Base-by-base conservation (phyloP, 2,888 invertebrate species). In the Yponomeuta plumbellus region DNA sequence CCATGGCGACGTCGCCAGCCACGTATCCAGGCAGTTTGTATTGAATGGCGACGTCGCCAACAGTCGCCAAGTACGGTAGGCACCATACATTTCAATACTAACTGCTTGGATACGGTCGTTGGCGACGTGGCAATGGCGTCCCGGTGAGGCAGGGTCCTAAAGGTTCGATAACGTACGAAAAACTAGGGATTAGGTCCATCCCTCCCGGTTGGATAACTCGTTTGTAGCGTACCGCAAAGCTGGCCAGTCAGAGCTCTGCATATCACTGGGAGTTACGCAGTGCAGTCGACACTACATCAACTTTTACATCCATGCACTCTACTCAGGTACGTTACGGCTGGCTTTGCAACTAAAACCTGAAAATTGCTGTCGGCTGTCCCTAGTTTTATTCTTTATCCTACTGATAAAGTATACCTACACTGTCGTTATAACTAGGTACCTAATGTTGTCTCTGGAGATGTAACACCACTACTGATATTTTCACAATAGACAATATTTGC, bases 181-280 rank as follows among this genome's bases (percentile, higher is more conserved):
- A 44, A 13, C 8, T 17, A 52, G 44, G 2, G 17, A 13, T 52
- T 17, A 13, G 2, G 3, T 13, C 44, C 17, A 3, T 17, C 6
- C 11, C 6, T 52, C 3, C 44, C 1, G 34, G 17, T 52, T 52
- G 13, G 17, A 52, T 5, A 17, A 4, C 13, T 17, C 13, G 44
- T 52, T 17, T 52, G 44, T 5, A 17, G 17, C 44, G 44, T 17
- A 17, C 5, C 2, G 17, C 44, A 17, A 13, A 17, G 44, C 44
- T 52, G 17, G 44, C 17, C 44, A 13, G 34, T 52, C 44, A 52
- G 44, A 52, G 17, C 21, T 61, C 21, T 39, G 66, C 66, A 66
- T 66, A 66, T 66, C 39, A 62, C 20, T 62, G 62, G 62, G 39
- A 39, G 17, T 62, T 26, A 13, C 59, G 23, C 44, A 52, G 13